Evolutionary conservation across 2,888 invertebrate genomes (phyloP).

Genomic region (Lasioglossum malachurum): DNA sequence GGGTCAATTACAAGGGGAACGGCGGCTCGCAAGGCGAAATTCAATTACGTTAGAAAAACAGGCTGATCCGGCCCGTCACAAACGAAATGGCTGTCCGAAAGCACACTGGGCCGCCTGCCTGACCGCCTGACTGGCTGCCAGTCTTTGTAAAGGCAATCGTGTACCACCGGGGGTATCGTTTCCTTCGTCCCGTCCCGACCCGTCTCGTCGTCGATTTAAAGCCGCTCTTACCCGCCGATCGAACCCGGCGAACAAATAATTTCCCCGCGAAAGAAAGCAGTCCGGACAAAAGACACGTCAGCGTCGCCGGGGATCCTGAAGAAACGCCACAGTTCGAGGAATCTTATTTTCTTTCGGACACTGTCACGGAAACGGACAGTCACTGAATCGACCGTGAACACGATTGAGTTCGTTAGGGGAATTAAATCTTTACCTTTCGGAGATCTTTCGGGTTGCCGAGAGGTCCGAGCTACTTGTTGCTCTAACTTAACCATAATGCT

Average conservation of each 20-base stretch:
- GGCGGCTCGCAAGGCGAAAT: slow-evolving; percentile 75
- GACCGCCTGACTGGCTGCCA: slow-evolving; percentile 44
- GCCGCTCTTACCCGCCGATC: slow-evolving; percentile 33
- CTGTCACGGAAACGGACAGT: slow-evolving; percentile 11
- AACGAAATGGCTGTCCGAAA: slow-evolving; percentile 72
- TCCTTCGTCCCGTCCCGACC: background rate
- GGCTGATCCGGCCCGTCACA: slow-evolving; percentile 73
- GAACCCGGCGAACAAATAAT: slow-evolving; percentile 10
- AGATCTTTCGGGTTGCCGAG: background rate
- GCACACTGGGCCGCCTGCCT: slow-evolving; percentile 34
- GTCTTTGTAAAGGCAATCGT: slow-evolving; percentile 34
- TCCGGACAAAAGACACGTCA: slow-evolving; percentile 17
- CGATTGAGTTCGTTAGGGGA: slow-evolving; percentile 22
- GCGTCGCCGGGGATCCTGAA: background rate
- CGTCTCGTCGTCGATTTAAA: slow-evolving; percentile 35
- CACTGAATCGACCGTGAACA: background rate
- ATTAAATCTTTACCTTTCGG: background rate
- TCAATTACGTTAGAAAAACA: slow-evolving; percentile 78
- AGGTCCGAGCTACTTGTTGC: too few relatives aligned
- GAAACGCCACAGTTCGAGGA: slow-evolving; percentile 18
- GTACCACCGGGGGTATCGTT: slow-evolving; percentile 36
- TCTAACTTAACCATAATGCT: too few relatives aligned
- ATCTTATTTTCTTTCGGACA: slow-evolving; percentile 18
- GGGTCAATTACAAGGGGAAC: slow-evolving; percentile 76
- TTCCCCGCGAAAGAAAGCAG: slow-evolving; percentile 21